Conservation (phyloP, 2,113 vertebrate species). For the Oryzias melastigma region DNA sequence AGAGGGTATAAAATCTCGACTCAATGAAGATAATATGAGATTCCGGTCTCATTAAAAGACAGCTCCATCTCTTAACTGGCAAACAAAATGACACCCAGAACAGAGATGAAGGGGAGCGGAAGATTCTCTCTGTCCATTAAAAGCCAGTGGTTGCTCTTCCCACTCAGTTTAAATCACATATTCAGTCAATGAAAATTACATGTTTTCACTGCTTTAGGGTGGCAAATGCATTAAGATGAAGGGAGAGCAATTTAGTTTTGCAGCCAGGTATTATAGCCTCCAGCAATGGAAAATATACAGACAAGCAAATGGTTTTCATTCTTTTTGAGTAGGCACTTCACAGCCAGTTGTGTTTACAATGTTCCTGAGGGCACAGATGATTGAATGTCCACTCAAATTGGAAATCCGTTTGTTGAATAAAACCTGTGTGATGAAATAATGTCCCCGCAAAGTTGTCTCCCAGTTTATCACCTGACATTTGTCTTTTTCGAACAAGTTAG, state of each 20-base stretch:
- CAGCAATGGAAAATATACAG: slow-evolving; percentile 39
- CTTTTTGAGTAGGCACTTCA: slow-evolving; percentile 39
- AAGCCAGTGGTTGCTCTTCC: slow-evolving; percentile 32
- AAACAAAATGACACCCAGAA: slow-evolving; percentile 38
- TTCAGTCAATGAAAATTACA: slow-evolving; percentile 41
- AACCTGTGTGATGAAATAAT: slow-evolving; percentile 11
- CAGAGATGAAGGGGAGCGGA: slow-evolving; percentile 29
- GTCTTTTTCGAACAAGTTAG: slow-evolving; percentile 5
- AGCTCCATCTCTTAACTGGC: slow-evolving; percentile 41
- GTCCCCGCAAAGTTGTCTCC: not conserved
- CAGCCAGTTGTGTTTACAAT: slow-evolving; percentile 44
- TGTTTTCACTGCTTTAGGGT: slow-evolving; percentile 44
- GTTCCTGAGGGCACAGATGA: slow-evolving; percentile 24
- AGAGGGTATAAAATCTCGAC: slow-evolving; percentile 44
- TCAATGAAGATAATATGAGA: slow-evolving; percentile 62
- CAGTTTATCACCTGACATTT: slow-evolving; percentile 17
- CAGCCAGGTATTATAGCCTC: slow-evolving; percentile 39
- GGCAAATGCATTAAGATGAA: slow-evolving; percentile 39
- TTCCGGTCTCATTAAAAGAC: slow-evolving; percentile 48
- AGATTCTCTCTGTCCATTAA: slow-evolving; percentile 32
- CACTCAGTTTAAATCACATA: slow-evolving; percentile 29
- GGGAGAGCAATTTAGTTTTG: slow-evolving; percentile 30
- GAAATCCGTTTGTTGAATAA: slow-evolving; percentile 32
- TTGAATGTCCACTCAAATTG: slow-evolving; percentile 42
- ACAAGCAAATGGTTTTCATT: slow-evolving; percentile 57